These are phyloP conservation scores for Psilopsiagon aymara DNA, from an alignment of 2,113 vertebrate species.

Conservation along the genomic window DNA sequence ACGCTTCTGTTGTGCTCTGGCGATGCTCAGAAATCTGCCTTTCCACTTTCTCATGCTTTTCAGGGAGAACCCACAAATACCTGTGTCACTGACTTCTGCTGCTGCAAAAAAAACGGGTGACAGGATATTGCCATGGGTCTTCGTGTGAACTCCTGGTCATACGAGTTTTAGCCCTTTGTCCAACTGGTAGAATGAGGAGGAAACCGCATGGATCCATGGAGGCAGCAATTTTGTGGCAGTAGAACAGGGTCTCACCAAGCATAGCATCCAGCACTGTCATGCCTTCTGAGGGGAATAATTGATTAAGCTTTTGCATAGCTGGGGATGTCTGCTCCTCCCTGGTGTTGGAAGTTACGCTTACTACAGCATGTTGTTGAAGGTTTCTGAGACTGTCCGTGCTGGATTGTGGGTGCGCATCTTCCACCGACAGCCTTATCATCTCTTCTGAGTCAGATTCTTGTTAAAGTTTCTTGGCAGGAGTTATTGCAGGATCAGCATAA, in stretches of 20 bases:
- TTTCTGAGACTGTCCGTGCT: not conserved
- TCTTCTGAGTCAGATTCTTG: not conserved
- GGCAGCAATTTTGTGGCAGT: not conserved
- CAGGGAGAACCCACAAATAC: not conserved
- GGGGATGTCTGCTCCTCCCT: not conserved
- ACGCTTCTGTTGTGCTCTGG: not conserved
- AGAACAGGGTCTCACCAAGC: not conserved
- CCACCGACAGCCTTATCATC: not conserved
- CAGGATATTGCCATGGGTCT: not conserved
- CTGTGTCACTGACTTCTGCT: not conserved
- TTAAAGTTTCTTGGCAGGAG: not conserved
- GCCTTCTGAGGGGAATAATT: not conserved
- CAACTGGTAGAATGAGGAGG: not conserved
- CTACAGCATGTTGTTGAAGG: not conserved
- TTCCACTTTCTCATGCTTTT: not conserved
- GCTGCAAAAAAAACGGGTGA: not conserved
- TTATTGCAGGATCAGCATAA: not conserved
- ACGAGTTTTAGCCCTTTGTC: not conserved
- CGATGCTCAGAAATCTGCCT: not conserved
- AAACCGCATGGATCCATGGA: not conserved
- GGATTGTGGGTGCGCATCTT: not conserved
- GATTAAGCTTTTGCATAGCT: not conserved
- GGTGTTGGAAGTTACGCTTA: not conserved
- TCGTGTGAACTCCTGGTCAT: not conserved
- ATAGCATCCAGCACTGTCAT: not conserved